phyloP scores from a whole-genome alignment of 2,113 vertebrate genomes.

The Regulus satrapa region DNA sequence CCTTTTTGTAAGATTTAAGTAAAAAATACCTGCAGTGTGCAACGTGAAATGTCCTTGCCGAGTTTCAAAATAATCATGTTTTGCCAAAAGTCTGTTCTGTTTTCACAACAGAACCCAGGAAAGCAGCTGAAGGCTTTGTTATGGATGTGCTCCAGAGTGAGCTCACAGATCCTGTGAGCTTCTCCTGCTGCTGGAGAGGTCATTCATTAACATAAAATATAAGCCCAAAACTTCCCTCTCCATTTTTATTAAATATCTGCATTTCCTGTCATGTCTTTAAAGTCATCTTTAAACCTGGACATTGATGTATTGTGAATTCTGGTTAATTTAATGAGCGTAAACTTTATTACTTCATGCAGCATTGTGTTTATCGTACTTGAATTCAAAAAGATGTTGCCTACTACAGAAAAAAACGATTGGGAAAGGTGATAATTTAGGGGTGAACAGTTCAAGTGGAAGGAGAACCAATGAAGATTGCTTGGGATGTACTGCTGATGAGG shows the following conservation, averaged over 20 bases:
- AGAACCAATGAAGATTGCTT: background rate
- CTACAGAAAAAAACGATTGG: background rate
- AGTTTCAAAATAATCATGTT: background rate
- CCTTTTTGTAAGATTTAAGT: background rate
- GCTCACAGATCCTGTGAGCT: background rate
- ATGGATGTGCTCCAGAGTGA: background rate
- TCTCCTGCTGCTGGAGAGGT: background rate
- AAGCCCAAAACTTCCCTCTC: background rate
- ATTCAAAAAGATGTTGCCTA: background rate
- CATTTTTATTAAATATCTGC: background rate
- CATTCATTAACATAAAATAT: background rate
- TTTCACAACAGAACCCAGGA: background rate
- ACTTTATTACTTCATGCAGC: background rate
- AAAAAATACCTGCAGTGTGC: background rate
- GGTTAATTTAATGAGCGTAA: background rate
- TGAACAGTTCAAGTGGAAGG: background rate
- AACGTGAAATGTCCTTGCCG: background rate
- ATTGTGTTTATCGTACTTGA: background rate
- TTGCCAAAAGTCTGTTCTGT: background rate
- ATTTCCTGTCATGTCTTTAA: background rate
- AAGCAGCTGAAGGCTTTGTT: background rate
- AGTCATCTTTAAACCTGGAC: background rate
- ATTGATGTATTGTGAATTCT: background rate
- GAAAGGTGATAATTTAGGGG: background rate
- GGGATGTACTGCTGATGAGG: background rate